Evolutionary conservation across 2,113 vertebrate species (phyloP).

Genomic region (Stegostoma tigrinum): DNA sequence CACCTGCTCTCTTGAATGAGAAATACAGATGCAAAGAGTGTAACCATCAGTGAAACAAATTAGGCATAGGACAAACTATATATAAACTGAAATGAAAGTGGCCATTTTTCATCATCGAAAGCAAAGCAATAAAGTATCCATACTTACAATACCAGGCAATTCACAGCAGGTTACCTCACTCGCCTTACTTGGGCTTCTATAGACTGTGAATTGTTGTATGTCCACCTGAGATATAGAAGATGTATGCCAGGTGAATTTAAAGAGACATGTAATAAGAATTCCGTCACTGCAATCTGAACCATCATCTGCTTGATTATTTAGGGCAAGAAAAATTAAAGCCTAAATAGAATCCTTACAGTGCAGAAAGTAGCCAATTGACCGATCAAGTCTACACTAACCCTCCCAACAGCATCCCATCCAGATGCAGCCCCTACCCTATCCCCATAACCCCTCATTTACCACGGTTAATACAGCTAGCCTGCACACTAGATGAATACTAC

Average conservation of each 20-base stretch:
- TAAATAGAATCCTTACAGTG: background rate
- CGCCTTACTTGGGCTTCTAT: background rate
- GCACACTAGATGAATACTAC: no score
- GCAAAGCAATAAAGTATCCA: background rate
- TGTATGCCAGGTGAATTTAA: background rate
- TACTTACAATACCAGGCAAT: constrained; percentile 39
- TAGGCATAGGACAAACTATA: background rate
- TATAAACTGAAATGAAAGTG: background rate
- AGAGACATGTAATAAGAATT: background rate
- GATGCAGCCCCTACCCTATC: no score
- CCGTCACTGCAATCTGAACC: background rate
- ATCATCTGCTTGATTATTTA: background rate
- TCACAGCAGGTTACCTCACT: constrained; percentile 40
- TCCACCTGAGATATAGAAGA: constrained; percentile 5
- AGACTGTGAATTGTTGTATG: constrained; percentile 40
- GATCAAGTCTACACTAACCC: no score
- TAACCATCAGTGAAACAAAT: constrained; percentile 4
- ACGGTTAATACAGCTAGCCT: no score
- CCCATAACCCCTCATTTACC: no score
- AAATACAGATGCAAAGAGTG: background rate
- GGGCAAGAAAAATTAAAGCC: background rate
- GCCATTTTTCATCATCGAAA: background rate
- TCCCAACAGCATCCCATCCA: no score
- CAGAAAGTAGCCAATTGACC: no score
- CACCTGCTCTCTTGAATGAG: background rate